Conservation (phyloP, 2,888 invertebrate species). For the Andricus quercusramuli region DNA sequence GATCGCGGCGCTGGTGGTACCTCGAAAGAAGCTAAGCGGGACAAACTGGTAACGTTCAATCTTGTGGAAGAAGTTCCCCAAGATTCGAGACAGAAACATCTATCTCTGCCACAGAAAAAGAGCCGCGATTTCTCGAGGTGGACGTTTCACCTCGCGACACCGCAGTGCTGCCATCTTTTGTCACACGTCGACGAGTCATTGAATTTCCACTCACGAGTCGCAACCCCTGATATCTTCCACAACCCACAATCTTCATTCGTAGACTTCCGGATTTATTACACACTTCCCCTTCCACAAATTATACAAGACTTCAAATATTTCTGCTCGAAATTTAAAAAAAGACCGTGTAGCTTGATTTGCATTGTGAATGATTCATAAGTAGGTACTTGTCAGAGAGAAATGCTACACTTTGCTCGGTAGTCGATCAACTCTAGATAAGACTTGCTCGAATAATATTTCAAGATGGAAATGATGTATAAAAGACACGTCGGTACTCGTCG, state of each 20-base stretch:
- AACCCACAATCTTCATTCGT: not conserved
- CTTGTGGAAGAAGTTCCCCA: slow-evolving; percentile 43
- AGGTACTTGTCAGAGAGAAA: slow-evolving; percentile 36
- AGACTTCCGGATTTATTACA: slow-evolving; percentile 8
- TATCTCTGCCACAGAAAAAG: slow-evolving; percentile 28
- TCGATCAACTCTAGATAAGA: slow-evolving; percentile 33
- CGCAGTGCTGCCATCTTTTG: slow-evolving; percentile 22
- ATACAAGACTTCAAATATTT: not conserved
- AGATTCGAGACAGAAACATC: slow-evolving; percentile 26
- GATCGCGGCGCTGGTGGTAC: slow-evolving; percentile 26
- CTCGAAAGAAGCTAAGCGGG: slow-evolving; percentile 46
- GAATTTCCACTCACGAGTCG: slow-evolving; percentile 28
- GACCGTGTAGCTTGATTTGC: not conserved
- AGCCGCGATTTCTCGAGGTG: slow-evolving; percentile 26
- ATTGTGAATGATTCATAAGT: slow-evolving; percentile 29
- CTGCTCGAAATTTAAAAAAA: not conserved
- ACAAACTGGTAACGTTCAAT: slow-evolving; percentile 50
- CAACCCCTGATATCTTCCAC: slow-evolving; percentile 3
- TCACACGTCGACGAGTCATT: slow-evolving; percentile 13
- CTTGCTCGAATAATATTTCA: slow-evolving; percentile 38
- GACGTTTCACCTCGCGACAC: not conserved
- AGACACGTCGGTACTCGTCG: slow-evolving; percentile 57
- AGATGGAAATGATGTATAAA: slow-evolving; percentile 30
- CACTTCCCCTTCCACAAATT: not conserved
- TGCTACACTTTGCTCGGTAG: slow-evolving; percentile 31